phyloP scores from a whole-genome alignment of 2,797 vertebrate species.

The Syncerus caffer region DNA sequence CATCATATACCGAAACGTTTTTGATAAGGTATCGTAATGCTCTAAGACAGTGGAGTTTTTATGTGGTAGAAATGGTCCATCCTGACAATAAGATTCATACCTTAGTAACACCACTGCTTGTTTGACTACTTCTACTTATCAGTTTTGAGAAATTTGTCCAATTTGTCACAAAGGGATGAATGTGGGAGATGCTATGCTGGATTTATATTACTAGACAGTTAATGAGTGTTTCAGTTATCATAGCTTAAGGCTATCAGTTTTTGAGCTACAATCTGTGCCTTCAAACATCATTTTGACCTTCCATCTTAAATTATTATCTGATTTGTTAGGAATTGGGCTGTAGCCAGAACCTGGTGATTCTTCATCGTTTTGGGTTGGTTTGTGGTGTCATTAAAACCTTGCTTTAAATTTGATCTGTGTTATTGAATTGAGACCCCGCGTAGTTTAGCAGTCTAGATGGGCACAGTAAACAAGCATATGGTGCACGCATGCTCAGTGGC shows the following conservation, averaged over 20 bases:
- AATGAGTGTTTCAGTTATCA: background rate
- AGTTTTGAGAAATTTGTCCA: background rate
- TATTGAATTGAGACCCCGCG: background rate
- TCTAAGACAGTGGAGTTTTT: background rate
- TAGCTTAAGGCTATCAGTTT: background rate
- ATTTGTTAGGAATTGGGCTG: background rate
- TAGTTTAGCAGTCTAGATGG: background rate
- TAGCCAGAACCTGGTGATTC: background rate
- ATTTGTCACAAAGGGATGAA: background rate
- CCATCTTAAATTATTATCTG: background rate
- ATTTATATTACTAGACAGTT: background rate
- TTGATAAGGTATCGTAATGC: conserved; percentile 80
- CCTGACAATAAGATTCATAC: background rate
- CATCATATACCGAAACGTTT: conserved; percentile 79
- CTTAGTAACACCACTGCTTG: background rate
- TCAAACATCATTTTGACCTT: conserved; percentile 17
- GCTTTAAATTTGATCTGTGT: background rate
- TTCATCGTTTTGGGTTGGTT: background rate
- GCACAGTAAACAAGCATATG: background rate
- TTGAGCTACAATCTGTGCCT: background rate
- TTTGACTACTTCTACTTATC: background rate
- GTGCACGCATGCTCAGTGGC: background rate
- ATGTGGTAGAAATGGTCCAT: background rate
- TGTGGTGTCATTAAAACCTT: conserved; percentile 3
- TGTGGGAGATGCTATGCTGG: background rate